These are phyloP conservation scores for Chorisops tibialis DNA, from an alignment of 2,888 invertebrate genomes.

Conservation along the genomic window DNA sequence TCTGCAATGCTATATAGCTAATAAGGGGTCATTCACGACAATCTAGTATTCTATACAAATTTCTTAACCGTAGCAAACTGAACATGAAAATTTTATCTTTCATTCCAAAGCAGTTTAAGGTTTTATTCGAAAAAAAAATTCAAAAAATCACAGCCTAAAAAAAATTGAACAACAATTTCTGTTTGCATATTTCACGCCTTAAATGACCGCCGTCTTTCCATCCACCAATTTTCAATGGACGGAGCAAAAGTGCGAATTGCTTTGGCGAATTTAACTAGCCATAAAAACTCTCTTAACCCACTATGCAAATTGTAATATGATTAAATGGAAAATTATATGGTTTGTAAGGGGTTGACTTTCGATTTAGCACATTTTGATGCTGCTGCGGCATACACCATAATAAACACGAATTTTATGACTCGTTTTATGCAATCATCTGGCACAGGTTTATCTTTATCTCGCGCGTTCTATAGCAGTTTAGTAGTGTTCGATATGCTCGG, in stretches of 20 bases:
- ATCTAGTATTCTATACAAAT: neutral
- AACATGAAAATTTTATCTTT: neutral
- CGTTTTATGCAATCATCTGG: no score
- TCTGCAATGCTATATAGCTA: conserved; percentile 15
- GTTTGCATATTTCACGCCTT: conserved; percentile 26
- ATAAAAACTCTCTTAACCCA: conserved; percentile 2
- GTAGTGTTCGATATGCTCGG: neutral
- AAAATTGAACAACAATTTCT: neutral
- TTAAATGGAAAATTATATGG: neutral
- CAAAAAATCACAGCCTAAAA: neutral
- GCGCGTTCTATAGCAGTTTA: no score
- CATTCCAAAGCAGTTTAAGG: neutral
- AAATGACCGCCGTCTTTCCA: conserved; percentile 15
- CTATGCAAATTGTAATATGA: conserved; percentile 16
- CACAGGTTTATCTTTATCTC: no score
- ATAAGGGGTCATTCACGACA: conserved; percentile 16
- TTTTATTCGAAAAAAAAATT: neutral
- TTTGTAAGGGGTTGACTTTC: neutral
- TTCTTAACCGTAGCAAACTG: conserved; percentile 11
- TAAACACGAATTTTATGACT: no score
- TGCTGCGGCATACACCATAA: no score
- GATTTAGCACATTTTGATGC: neutral
- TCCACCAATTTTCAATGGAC: no score
- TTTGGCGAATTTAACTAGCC: neutral
- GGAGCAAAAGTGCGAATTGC: conserved; percentile 11